These are phyloP conservation scores for Tympanuchus pallidicinctus DNA, from an alignment of 2,113 vertebrate genomes.

Conservation along the genomic window DNA sequence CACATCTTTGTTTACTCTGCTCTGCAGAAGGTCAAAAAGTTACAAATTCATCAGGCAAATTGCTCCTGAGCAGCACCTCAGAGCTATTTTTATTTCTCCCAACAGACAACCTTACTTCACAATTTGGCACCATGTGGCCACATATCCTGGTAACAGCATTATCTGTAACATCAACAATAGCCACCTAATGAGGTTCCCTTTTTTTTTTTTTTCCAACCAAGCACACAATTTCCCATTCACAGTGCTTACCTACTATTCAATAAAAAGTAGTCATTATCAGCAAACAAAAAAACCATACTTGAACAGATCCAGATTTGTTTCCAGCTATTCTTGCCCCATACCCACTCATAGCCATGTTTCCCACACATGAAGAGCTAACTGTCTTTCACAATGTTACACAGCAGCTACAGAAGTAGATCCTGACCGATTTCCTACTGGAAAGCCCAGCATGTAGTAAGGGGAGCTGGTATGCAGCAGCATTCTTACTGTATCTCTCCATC, in stretches of 20 bases:
- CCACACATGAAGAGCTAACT: background rate
- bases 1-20: background rate
- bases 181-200: background rate
- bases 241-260: background rate
- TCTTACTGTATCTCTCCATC: background rate
- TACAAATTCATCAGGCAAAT: background rate
- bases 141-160: slow-evolving; percentile 18
- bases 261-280: background rate
- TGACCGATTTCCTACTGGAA: background rate
- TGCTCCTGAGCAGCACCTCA: background rate
- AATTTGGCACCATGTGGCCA: background rate
- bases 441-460: background rate
- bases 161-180: background rate
- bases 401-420: background rate
- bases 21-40: background rate
- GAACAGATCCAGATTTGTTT: background rate
- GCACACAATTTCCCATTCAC: background rate
- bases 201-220: background rate
- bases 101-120: background rate
- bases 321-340: rapidly evolving
- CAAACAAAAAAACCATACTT: background rate
- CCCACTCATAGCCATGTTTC: background rate
- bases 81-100: background rate
- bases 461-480: background rate
- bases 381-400: background rate